A percentile compares a stretch with the other conserved stretches of the same genome.
These are phyloP conservation scores for Struthidea cinerea DNA, from an alignment of 2,113 vertebrate species.

Conservation along the genomic window DNA sequence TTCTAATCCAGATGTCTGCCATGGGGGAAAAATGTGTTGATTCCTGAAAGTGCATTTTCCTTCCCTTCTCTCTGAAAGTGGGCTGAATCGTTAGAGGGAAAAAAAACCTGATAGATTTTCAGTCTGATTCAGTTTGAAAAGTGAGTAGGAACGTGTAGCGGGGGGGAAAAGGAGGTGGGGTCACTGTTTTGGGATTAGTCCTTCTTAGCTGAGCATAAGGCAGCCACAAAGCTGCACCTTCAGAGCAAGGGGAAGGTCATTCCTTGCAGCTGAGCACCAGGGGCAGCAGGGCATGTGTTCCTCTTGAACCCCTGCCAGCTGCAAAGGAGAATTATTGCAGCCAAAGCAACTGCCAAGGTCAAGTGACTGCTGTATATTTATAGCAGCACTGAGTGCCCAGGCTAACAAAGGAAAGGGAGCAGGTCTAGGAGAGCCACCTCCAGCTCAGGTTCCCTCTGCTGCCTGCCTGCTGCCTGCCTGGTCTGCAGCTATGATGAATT, in stretches of 20 bases:
- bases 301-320: conserved; percentile 1
- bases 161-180: neutral
- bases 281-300: neutral
- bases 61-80: neutral
- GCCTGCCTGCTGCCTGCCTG: rapidly evolving
- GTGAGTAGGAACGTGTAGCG: neutral
- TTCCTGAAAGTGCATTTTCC: neutral
- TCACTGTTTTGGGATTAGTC: neutral
- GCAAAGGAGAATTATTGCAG: neutral
- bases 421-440: neutral
- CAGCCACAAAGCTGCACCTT: neutral
- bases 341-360: conserved; percentile 27
- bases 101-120: neutral
- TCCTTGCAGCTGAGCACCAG: neutral
- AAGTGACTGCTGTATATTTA: conserved; percentile 52
- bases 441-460: neutral
- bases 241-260: neutral
- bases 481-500: neutral
- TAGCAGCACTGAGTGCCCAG: neutral
- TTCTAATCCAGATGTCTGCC: neutral
- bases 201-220: neutral
- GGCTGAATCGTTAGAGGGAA: neutral
- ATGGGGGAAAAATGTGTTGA: rapidly evolving
- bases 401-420: neutral
- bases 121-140: neutral